These are phyloP conservation scores for Ceyx cyanopectus DNA, from an alignment of 2,113 vertebrate genomes.

Conservation along the genomic window DNA sequence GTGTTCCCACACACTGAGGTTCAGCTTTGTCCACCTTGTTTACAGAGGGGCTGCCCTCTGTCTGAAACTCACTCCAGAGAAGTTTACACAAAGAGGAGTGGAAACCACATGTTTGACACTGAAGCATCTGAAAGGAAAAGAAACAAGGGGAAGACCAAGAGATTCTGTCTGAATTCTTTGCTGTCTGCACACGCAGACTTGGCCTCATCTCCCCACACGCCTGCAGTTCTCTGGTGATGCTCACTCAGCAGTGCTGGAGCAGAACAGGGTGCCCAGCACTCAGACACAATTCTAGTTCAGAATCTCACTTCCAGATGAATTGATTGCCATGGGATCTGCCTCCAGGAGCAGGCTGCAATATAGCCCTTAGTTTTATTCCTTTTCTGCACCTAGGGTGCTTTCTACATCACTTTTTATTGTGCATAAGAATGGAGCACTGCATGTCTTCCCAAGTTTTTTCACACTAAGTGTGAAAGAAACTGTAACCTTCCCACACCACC, in stretches of 20 bases:
- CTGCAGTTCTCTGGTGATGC: not conserved
- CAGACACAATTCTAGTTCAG: not conserved
- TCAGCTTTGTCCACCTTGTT: constrained; percentile 46
- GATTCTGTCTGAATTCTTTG: constrained; percentile 53
- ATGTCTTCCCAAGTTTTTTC: not conserved
- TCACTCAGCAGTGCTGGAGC: not conserved
- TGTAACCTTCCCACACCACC: not conserved
- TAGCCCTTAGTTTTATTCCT: not conserved
- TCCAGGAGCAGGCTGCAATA: not conserved
- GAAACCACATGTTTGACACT: constrained; percentile 52
- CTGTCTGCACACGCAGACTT: constrained; percentile 13
- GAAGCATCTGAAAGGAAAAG: constrained; percentile 46
- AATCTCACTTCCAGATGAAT: not conserved
- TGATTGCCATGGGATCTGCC: not conserved
- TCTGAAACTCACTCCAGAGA: not conserved
- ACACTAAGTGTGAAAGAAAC: not conserved
- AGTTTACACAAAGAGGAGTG: constrained; percentile 60
- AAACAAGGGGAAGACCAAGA: constrained; percentile 3
- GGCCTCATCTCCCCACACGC: not conserved
- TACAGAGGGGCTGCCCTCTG: constrained; percentile 16
- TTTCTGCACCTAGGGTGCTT: not conserved
- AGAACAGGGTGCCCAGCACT: not conserved
- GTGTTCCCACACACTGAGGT: not conserved
- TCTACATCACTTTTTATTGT: not conserved
- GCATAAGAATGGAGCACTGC: not conserved